Evolutionary conservation across 2,888 invertebrate genomes (phyloP).

Genomic region (Serripes groenlandicus): DNA sequence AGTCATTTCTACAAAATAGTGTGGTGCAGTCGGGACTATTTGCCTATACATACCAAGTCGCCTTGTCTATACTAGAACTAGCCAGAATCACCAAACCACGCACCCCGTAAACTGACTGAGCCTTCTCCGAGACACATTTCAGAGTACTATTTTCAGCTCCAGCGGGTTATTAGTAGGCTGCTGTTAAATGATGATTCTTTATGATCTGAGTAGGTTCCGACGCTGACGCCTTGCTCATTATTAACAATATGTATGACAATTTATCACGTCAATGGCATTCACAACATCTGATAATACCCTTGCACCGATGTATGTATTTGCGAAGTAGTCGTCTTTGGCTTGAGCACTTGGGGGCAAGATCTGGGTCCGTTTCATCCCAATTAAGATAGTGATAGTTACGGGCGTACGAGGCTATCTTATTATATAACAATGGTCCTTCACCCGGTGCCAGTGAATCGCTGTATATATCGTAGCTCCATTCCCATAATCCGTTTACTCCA

Average conservation of each 20-base stretch:
- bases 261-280: constrained; percentile 67
- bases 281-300: constrained; percentile 67
- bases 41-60: constrained; percentile 76
- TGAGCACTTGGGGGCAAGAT: constrained; percentile 69
- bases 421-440: constrained; percentile 72
- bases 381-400: constrained; percentile 76
- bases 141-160: constrained; percentile 71
- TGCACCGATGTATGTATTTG: constrained; percentile 74
- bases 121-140: constrained; percentile 73
- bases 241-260: constrained; percentile 72
- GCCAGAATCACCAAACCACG: constrained; percentile 72
- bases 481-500: constrained; percentile 79
- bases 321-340: constrained; percentile 69
- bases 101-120: constrained; percentile 72
- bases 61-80: constrained; percentile 65
- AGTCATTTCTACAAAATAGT: constrained; percentile 74
- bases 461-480: constrained; percentile 71
- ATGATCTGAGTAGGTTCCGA: constrained; percentile 73
- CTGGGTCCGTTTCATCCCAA: constrained; percentile 76
- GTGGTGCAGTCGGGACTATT: constrained; percentile 64
- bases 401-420: constrained; percentile 70
- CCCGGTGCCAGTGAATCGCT: constrained; percentile 57
- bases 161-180: constrained; percentile 69
- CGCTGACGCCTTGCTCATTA: constrained; percentile 64
- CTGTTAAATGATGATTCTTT: constrained; percentile 70